A percentile compares a stretch with the other conserved stretches of the same genome.
Conservation (phyloP, 2,888 invertebrate species). For the Drosophila heteroneura region DNA sequence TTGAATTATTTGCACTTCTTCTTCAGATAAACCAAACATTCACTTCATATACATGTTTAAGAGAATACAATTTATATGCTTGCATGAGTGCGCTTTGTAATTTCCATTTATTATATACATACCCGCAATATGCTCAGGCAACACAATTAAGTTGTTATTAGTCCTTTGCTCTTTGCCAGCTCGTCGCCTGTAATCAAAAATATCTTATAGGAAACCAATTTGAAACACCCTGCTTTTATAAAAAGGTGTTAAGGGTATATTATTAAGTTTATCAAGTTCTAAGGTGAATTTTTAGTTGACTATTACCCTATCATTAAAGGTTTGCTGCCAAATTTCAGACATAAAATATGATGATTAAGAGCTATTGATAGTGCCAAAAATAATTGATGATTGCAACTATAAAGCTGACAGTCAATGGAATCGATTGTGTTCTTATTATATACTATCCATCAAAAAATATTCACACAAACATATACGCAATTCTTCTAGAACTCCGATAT, state of each 20-base stretch:
- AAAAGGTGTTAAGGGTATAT: not conserved
- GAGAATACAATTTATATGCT: not conserved
- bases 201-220: slow-evolving; percentile 22
- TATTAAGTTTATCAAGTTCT: not conserved
- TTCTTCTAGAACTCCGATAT: not conserved
- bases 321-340: not conserved
- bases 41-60: not conserved
- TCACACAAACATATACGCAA: too few relatives aligned
- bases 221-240: not conserved
- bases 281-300: not conserved
- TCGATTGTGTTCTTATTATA: not conserved
- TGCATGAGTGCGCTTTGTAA: slow-evolving; percentile 17
- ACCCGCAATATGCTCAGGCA: slow-evolving; percentile 5
- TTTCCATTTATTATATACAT: slow-evolving; percentile 25
- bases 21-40: not conserved
- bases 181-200: not conserved
- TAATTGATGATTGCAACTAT: not conserved
- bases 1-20: slow-evolving; percentile 14
- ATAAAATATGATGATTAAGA: not conserved
- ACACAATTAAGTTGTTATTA: slow-evolving; percentile 34
- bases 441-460: too few relatives aligned
- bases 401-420: not conserved
- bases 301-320: not conserved
- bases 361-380: not conserved
- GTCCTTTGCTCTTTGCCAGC: slow-evolving; percentile 26